Base-by-base conservation (phyloP, 2,888 invertebrate genomes). In the Nesidiocoris tenuis region DNA sequence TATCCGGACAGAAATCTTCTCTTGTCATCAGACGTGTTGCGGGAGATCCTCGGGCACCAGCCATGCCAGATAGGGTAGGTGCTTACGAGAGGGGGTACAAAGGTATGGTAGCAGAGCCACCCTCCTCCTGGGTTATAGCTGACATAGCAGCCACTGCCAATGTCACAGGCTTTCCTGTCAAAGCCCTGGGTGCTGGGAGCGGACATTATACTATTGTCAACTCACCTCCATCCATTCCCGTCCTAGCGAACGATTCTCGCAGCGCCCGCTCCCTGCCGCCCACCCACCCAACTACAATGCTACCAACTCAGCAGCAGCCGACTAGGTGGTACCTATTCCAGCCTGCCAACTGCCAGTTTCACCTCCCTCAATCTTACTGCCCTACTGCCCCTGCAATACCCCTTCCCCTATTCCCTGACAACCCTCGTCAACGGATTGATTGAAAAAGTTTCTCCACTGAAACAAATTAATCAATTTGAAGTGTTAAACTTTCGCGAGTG, bases 391-490 rank as follows among this genome's bases (percentile, higher is more conserved):
- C 39, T 39, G 3, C 39, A 39, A 39, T 7, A 7, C 39, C 39
- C 12, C 39, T 39, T 7, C 39, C 39, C 39, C 12, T 39, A 3
- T 12, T 39, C 12, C 39, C 39, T 39, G 39, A 39, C 39, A 39
- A 39, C 39, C 39, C 70, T 24, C 70, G 70, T 70, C 70, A 70
- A 70, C 70, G 22, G 70, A 22, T 70, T 57, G 70, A 70, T 70
- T 70, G 70, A 70, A 70, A 70, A 70, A 70, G 70, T 70, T 70
- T 59, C 16, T 17, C 17, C 22, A 17, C 57, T 23, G 59, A 59
- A 70, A 70, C 70, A 70, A 70, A 70, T 70, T 70, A 70, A 70
- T 70, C 70, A 70, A 70, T 70, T 70, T 59, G 70, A 70, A 70
- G 22, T 25, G 24, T 70, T 57, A 24, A 70, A 70, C 70, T 70